A percentile compares a stretch with the other conserved stretches of the same genome.
These are phyloP conservation scores for Oncorhynchus nerka DNA, from an alignment of 2,113 vertebrate species.

Conservation along the genomic window DNA sequence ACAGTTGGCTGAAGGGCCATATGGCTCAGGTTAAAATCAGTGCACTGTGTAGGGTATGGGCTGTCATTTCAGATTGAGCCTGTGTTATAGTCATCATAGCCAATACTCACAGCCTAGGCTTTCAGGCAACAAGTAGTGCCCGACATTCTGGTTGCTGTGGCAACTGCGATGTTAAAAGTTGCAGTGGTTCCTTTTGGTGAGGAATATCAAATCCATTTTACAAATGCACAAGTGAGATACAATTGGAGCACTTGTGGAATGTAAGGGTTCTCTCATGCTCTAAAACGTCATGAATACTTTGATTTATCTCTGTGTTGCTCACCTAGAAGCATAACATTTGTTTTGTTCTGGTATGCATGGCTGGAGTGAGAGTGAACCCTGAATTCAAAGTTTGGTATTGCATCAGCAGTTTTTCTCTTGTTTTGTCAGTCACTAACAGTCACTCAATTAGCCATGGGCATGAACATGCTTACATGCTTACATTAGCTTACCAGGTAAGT, in stretches of 20 bases:
- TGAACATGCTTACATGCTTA: too few relatives aligned
- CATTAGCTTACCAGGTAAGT: too few relatives aligned
- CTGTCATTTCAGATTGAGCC: not conserved
- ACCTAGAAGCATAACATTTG: not conserved
- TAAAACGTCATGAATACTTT: slow-evolving; percentile 37
- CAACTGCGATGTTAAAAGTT: slow-evolving; percentile 20
- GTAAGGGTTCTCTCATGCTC: slow-evolving; percentile 3
- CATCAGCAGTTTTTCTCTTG: too few relatives aligned
- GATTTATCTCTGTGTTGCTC: slow-evolving; percentile 12
- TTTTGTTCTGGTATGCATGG: slow-evolving; percentile 14
- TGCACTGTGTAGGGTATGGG: too few relatives aligned
- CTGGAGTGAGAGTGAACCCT: not conserved
- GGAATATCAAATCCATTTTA: not conserved
- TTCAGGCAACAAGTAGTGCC: not conserved
- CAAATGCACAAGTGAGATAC: not conserved
- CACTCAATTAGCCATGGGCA: too few relatives aligned
- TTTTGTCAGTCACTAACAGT: too few relatives aligned
- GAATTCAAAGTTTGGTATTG: not conserved
- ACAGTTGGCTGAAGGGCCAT: too few relatives aligned
- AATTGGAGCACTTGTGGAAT: not conserved
- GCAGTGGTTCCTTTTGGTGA: not conserved
- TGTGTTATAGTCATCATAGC: not conserved
- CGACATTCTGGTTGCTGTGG: slow-evolving; percentile 25
- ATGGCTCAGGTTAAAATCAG: too few relatives aligned
- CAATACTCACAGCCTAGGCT: not conserved